Conservation (phyloP, 2,113 vertebrate species). For the Pleuronectes platessa region DNA sequence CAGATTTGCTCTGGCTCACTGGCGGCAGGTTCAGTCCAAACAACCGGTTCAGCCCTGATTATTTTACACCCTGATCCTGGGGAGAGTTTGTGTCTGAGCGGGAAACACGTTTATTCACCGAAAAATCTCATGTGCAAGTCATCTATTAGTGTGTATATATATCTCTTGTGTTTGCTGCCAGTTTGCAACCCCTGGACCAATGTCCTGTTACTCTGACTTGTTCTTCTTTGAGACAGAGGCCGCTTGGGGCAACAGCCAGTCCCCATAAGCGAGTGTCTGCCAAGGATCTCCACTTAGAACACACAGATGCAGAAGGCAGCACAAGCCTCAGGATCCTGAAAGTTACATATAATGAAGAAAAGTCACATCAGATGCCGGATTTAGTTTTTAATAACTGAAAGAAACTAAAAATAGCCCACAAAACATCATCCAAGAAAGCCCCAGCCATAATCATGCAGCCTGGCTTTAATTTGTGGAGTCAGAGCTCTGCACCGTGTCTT, state of each 20-base stretch:
- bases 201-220: neutral
- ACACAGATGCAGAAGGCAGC: too few species aligned
- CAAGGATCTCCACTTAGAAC: neutral
- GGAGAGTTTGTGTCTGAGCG: slow-evolving; percentile 1
- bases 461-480: neutral
- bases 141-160: too few species aligned
- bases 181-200: neutral
- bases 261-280: neutral
- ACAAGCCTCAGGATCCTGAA: too few species aligned
- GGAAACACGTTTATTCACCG: neutral
- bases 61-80: neutral
- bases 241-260: neutral
- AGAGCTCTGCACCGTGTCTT: neutral
- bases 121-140: too few species aligned
- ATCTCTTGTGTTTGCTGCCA: too few species aligned
- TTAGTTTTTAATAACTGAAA: neutral
- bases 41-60: slow-evolving; percentile 30
- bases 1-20: slow-evolving; percentile 22
- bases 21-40: neutral
- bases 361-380: neutral
- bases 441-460: neutral
- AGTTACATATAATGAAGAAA: too few species aligned
- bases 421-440: neutral
- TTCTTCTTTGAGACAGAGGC: slow-evolving; percentile 14
- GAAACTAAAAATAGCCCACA: neutral